Evolutionary conservation across 2,888 invertebrate species (phyloP).

Genomic region (Monochamus alternatus): DNA sequence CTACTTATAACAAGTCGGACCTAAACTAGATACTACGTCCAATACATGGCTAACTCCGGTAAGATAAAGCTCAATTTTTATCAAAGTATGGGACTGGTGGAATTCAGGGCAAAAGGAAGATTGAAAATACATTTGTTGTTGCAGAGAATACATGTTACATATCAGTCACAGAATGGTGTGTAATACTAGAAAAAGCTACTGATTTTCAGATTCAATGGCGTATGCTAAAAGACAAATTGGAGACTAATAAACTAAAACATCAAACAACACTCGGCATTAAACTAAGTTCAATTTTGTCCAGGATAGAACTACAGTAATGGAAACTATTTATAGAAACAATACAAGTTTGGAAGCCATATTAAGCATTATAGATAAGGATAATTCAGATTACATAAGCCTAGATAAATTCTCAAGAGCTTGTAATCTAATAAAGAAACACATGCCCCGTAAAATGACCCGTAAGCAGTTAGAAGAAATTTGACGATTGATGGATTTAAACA

Average conservation of each 20-base stretch:
- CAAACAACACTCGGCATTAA: constrained; percentile 81
- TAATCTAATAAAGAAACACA: constrained; percentile 85
- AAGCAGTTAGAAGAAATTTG: constrained; percentile 91
- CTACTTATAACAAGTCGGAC: constrained; percentile 87
- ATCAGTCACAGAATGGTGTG: constrained; percentile 87
- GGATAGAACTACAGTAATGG: constrained; percentile 81
- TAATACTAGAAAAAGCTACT: constrained; percentile 85
- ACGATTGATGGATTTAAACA: constrained; percentile 92
- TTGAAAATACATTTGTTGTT: constrained; percentile 83
- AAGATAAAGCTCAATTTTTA: constrained; percentile 83
- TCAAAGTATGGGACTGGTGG: constrained; percentile 87
- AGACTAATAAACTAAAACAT: constrained; percentile 81
- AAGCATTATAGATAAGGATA: constrained; percentile 94
- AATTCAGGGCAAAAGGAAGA: constrained; percentile 83
- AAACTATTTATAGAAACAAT: constrained; percentile 92
- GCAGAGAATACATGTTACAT: constrained; percentile 84
- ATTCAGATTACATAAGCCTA: constrained; percentile 89
- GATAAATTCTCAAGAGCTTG: constrained; percentile 96
- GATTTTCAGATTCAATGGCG: constrained; percentile 91
- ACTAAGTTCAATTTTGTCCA: constrained; percentile 70
- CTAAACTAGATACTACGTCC: constrained; percentile 87
- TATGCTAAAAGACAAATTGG: constrained; percentile 85
- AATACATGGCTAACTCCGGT: constrained; percentile 86
- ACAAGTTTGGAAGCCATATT: constrained; percentile 93
- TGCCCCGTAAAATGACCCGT: constrained; percentile 84